These are phyloP conservation scores for Margarornis squamiger DNA, from an alignment of 2,797 vertebrate genomes.

Conservation along the genomic window DNA sequence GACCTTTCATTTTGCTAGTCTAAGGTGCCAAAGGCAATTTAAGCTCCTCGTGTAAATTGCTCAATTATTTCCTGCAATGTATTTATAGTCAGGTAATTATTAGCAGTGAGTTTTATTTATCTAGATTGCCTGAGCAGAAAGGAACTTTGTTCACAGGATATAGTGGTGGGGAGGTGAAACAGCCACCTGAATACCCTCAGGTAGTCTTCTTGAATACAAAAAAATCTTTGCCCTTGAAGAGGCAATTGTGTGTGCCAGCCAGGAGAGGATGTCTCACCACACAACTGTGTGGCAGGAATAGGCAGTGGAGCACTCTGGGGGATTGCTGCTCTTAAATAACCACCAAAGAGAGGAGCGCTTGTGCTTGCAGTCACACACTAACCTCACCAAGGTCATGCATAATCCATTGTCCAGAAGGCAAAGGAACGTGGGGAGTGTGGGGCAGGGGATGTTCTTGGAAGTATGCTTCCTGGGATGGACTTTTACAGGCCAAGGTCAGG, in stretches of 20 bases:
- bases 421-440: background rate
- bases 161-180: background rate
- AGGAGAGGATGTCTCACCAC: background rate
- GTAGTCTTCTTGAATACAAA: background rate
- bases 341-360: background rate
- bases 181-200: background rate
- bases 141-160: background rate
- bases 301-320: background rate
- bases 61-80: background rate
- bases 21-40: background rate
- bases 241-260: accelerated
- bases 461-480: background rate
- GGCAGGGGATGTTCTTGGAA: background rate
- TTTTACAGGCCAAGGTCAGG: background rate
- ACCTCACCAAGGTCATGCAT: background rate
- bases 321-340: background rate
- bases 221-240: background rate
- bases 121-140: background rate
- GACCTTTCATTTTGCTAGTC: background rate
- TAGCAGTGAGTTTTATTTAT: background rate
- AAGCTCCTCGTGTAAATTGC: background rate
- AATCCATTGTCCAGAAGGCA: background rate
- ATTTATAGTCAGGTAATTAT: slow-evolving; percentile 5
- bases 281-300: background rate
- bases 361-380: background rate